A percentile compares a stretch with the other conserved stretches of the same genome.
Evolutionary conservation across 1,140 invertebrate genomes (phyloP).

Genomic region (Leptoteleia sp.): DNA sequence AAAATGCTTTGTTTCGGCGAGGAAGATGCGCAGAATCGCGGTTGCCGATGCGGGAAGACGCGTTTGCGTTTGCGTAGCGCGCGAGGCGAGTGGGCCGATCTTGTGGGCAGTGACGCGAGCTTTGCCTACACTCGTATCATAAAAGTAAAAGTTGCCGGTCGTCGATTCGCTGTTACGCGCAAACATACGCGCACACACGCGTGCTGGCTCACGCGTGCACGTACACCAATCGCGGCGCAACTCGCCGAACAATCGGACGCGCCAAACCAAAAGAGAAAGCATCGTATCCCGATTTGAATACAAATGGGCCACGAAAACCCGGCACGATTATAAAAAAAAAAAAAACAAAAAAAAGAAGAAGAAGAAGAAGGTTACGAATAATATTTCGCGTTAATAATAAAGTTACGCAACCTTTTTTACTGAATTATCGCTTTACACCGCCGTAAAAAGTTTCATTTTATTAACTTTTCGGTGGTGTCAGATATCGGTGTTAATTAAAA

Average conservation of each 20-base stretch:
- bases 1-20: slow-evolving; percentile 50
- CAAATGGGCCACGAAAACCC: slow-evolving; percentile 19
- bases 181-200: slow-evolving; percentile 43
- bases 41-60: slow-evolving; percentile 46
- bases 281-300: slow-evolving; percentile 30
- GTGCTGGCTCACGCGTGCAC: slow-evolving; percentile 6
- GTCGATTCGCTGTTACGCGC: slow-evolving; percentile 50
- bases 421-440: no score
- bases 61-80: slow-evolving; percentile 37
- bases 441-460: no score
- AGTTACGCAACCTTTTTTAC: not conserved
- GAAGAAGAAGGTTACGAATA: no score
- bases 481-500: no score
- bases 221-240: not conserved
- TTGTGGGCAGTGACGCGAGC: slow-evolving; percentile 69
- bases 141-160: slow-evolving; percentile 74
- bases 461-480: no score
- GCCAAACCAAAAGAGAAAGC: slow-evolving; percentile 39
- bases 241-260: slow-evolving; percentile 30
- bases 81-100: slow-evolving; percentile 68
- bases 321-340: slow-evolving; percentile 4
- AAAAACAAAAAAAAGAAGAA: no score
- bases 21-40: slow-evolving; percentile 46
- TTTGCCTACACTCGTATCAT: slow-evolving; percentile 70
- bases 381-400: slow-evolving; percentile 18